phyloP scores from a whole-genome alignment of 1,140 invertebrate species.

The Sesamia nonagrioides region DNA sequence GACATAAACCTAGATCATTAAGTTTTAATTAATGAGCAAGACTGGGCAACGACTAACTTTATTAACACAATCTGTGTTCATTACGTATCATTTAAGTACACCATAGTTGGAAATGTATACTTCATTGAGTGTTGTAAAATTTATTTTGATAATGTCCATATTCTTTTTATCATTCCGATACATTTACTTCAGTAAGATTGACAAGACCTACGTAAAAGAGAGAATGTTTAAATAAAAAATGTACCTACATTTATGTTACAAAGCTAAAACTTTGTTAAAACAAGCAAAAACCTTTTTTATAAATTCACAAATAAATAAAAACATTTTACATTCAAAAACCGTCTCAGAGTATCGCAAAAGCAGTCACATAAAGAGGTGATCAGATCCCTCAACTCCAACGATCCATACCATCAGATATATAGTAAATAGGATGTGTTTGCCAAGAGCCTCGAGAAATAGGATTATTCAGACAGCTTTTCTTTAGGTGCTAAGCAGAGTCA shows the following conservation, averaged over 20 bases:
- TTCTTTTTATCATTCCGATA: too few relatives aligned
- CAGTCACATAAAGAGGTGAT: conserved; percentile 37
- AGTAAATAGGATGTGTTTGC: conserved; percentile 57
- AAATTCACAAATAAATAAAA: background rate
- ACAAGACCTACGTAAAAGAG: too few relatives aligned
- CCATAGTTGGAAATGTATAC: too few relatives aligned
- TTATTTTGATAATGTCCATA: too few relatives aligned
- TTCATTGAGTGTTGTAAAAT: too few relatives aligned
- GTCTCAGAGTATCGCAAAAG: background rate
- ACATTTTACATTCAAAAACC: conserved; percentile 15
- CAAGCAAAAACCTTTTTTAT: too few relatives aligned
- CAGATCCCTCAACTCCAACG: conserved; percentile 50
- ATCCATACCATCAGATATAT: conserved; percentile 45
- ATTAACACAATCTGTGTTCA: background rate
- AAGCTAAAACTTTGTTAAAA: too few relatives aligned
- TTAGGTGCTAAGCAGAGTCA: conserved; percentile 48
- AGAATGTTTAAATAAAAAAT: too few relatives aligned
- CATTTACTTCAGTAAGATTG: too few relatives aligned
- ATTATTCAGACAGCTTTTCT: conserved; percentile 53
- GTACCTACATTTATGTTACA: too few relatives aligned
- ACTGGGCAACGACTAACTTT: background rate
- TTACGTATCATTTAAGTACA: too few relatives aligned
- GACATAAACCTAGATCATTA: background rate
- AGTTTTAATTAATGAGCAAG: conserved; percentile 16
- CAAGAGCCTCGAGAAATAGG: conserved; percentile 53